Conservation (phyloP, 2,797 vertebrate genomes). For the Paratrypauchen microcephalus region DNA sequence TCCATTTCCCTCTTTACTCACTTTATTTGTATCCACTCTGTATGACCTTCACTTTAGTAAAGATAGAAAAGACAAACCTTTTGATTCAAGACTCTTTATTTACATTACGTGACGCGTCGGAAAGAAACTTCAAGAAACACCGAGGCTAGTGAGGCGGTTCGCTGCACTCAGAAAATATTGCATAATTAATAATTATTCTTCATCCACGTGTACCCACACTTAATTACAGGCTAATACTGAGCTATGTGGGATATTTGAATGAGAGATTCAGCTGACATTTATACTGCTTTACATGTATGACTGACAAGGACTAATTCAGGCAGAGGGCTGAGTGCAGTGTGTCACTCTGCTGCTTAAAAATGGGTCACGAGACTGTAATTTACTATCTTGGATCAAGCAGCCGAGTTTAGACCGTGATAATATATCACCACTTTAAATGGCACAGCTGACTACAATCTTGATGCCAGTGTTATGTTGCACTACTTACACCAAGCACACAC, state of each 20-base stretch:
- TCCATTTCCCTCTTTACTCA: too few relatives aligned
- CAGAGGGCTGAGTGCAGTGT: constrained; percentile 9
- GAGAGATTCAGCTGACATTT: neutral
- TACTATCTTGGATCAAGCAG: constrained; percentile 43
- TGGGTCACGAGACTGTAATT: constrained; percentile 45
- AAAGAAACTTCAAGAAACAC: too few relatives aligned
- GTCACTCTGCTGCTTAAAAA: constrained; percentile 29
- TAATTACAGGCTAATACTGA: neutral
- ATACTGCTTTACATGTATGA: constrained; percentile 5
- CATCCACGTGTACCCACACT: neutral
- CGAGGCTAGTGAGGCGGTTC: too few relatives aligned
- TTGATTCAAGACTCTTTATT: too few relatives aligned
- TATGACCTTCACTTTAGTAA: too few relatives aligned
- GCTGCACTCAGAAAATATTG: neutral
- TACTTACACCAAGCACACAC: constrained; percentile 22
- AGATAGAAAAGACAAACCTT: too few relatives aligned
- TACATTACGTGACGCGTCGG: too few relatives aligned
- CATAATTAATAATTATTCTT: neutral
- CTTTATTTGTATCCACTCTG: too few relatives aligned
- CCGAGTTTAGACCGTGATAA: constrained; percentile 33
- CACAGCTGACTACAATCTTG: constrained; percentile 18
- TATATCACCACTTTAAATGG: constrained; percentile 34
- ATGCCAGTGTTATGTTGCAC: constrained; percentile 17
- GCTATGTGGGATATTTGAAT: neutral
- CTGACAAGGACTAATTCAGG: constrained; percentile 14